Conservation (phyloP, 2,888 invertebrate genomes). For the Arctia plantaginis region DNA sequence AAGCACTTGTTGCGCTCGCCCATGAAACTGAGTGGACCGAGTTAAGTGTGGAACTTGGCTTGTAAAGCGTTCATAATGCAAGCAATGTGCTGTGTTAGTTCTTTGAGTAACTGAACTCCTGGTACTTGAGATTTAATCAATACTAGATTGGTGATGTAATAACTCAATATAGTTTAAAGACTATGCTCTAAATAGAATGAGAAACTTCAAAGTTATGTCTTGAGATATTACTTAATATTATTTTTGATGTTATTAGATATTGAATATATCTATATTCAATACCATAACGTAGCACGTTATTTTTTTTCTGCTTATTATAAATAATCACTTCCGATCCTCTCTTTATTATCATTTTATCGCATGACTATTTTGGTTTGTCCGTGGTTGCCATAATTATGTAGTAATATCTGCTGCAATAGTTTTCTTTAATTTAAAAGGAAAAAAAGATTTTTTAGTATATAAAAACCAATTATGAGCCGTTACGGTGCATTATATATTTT, state of each 20-base stretch:
- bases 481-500: too few species aligned
- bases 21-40: constrained; percentile 67
- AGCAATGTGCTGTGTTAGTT: constrained; percentile 61
- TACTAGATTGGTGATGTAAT: constrained; percentile 23
- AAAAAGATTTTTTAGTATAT: too few species aligned
- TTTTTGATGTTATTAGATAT: neutral
- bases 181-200: neutral
- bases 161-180: neutral
- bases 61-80: constrained; percentile 73
- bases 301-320: too few species aligned
- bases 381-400: too few species aligned
- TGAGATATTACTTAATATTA: neutral
- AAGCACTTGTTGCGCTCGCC: constrained; percentile 72
- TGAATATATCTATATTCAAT: neutral
- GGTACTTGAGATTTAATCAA: constrained; percentile 56
- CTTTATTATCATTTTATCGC: too few species aligned
- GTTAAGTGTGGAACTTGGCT: constrained; percentile 71
- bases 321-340: too few species aligned
- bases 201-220: neutral
- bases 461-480: too few species aligned
- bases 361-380: too few species aligned
- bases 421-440: too few species aligned
- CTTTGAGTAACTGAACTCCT: constrained; percentile 61
- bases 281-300: neutral
- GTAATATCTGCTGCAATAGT: too few species aligned